A percentile compares a stretch with the other conserved stretches of the same genome.
Conservation (phyloP, 2,113 vertebrate genomes). For the Perca flavescens region DNA sequence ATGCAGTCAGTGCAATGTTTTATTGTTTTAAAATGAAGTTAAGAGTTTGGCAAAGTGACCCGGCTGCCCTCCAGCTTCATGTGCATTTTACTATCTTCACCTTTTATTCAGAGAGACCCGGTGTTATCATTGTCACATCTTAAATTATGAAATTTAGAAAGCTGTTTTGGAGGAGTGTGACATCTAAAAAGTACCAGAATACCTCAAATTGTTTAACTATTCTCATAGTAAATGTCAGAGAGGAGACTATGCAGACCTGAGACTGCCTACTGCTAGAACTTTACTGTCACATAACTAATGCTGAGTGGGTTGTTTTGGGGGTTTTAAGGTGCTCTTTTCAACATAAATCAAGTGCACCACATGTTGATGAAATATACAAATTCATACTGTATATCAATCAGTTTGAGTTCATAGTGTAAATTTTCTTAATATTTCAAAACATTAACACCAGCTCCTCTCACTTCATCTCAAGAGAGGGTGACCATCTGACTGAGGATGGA, state of each 20-base stretch:
- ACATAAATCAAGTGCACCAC: background rate
- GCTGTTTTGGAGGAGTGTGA: background rate
- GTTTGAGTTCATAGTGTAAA: background rate
- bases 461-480: conserved; percentile 7
- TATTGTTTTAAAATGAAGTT: background rate
- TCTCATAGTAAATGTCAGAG: conserved; percentile 32
- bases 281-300: background rate
- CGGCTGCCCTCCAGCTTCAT: background rate
- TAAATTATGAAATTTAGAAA: background rate
- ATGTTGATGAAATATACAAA: conserved; percentile 9
- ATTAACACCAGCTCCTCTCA: conserved; percentile 20
- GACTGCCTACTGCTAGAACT: background rate
- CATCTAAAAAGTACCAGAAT: background rate
- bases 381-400: conserved; percentile 4
- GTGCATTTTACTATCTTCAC: too few species aligned
- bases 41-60: background rate
- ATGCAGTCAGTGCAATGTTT: background rate
- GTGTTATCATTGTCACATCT: background rate
- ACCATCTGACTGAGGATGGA: conserved; percentile 36
- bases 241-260: conserved; percentile 15
- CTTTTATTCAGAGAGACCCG: too few species aligned
- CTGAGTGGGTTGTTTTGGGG: background rate
- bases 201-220: conserved; percentile 19
- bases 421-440: conserved; percentile 8
- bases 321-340: background rate